Conservation (phyloP, 2,113 vertebrate species). For the Pristiophorus japonicus region DNA sequence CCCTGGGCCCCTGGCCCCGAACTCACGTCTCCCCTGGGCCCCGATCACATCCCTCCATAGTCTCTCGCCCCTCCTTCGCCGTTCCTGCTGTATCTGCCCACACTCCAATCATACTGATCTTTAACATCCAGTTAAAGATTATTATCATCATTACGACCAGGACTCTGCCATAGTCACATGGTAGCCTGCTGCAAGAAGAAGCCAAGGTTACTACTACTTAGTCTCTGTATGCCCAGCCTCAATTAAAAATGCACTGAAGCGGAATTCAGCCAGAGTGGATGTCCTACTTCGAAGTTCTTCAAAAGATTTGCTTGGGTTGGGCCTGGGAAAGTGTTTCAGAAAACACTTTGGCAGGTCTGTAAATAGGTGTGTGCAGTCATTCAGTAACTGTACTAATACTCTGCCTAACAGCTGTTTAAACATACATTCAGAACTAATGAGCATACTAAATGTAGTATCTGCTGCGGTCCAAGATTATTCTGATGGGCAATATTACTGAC, state of each 20-base stretch:
- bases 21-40: too few relatives aligned
- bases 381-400: background rate
- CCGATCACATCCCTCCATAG: too few relatives aligned
- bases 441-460: background rate
- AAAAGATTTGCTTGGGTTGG: background rate
- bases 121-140: too few relatives aligned
- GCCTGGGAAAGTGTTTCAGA: background rate
- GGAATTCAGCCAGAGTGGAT: background rate
- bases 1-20: too few relatives aligned
- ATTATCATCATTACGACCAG: too few relatives aligned
- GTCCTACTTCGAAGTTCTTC: background rate
- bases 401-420: background rate
- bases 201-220: background rate
- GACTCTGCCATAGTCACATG: background rate
- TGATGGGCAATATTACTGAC: background rate
- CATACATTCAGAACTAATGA: background rate
- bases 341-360: background rate
- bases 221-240: too few relatives aligned
- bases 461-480: background rate
- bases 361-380: background rate
- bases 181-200: background rate
- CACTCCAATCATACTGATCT: too few relatives aligned
- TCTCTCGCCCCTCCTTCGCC: too few relatives aligned
- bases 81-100: too few relatives aligned
- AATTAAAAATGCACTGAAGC: background rate